These are phyloP conservation scores for Tor tambroides DNA, from an alignment of 2,113 vertebrate species.

Conservation along the genomic window DNA sequence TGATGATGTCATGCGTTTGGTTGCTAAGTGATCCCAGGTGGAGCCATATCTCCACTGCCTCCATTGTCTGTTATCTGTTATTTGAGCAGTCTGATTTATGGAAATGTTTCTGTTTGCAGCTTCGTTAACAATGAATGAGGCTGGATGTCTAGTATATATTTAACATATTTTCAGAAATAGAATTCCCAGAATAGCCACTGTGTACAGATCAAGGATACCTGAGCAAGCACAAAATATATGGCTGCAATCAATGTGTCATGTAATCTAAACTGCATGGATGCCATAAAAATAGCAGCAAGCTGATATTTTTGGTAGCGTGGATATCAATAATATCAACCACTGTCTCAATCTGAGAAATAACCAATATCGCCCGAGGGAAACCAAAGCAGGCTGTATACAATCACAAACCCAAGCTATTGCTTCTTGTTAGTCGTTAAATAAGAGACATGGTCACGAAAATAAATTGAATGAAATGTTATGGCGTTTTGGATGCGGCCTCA, in stretches of 20 bases:
- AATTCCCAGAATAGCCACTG: slow-evolving; percentile 74
- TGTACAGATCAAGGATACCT: slow-evolving; percentile 71
- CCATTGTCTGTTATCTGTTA: slow-evolving; percentile 39
- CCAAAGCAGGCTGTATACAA: slow-evolving; percentile 5
- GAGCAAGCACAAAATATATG: slow-evolving; percentile 69
- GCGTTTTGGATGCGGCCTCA: not conserved
- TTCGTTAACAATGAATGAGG: slow-evolving; percentile 71
- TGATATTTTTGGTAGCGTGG: slow-evolving; percentile 71
- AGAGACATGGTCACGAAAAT: slow-evolving; percentile 13
- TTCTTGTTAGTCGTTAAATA: slow-evolving; percentile 9
- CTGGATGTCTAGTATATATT: slow-evolving; percentile 66
- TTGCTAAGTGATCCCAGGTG: slow-evolving; percentile 29
- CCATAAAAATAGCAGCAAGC: slow-evolving; percentile 72
- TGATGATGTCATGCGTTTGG: slow-evolving; percentile 41
- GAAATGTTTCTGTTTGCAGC: slow-evolving; percentile 57
- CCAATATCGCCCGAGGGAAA: slow-evolving; percentile 52
- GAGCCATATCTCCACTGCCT: slow-evolving; percentile 33
- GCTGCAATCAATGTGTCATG: slow-evolving; percentile 73
- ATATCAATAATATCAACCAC: slow-evolving; percentile 67
- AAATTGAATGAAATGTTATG: slow-evolving; percentile 3
- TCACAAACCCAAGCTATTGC: slow-evolving; percentile 15
- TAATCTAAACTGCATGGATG: slow-evolving; percentile 72
- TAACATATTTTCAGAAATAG: slow-evolving; percentile 68
- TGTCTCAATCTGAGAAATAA: slow-evolving; percentile 66
- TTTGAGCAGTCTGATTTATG: slow-evolving; percentile 49